Evolutionary conservation across 2,113 vertebrate genomes (phyloP), one percentile per base, ranked within the genome.

Genomic region (Eudyptes chrysolophus): DNA sequence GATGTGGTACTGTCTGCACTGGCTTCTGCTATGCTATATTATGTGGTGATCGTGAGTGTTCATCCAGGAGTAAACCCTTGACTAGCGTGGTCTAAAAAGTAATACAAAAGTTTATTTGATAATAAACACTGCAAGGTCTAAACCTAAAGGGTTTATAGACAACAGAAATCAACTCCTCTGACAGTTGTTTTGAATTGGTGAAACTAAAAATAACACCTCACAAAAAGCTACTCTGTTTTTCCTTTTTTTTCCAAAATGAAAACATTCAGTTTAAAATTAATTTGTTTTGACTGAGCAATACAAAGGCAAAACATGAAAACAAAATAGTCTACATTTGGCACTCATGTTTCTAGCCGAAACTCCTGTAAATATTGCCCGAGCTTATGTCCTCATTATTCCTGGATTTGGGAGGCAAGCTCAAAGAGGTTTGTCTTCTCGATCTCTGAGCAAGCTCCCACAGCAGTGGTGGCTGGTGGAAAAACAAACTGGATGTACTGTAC

Each of bases 241-340:
- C 6, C 8, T 13, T 38, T 30, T 18, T 74, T 16, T 7, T 10
- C 5, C 42, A 4, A 72, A 92, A 74, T 34, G 48, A 78, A 96
- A 94, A 92, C 60, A 92, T 81, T 87, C 65, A 11, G 36, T 81
- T 96, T 81, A 92, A 96, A 94, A 78, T 87, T 71, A 95, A 52
- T 72, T 86, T 94, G 65, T 82, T 97, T 94, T 94, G 88, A 49
- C 83, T 79, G 55, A 82, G 69, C 21, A 65, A 69, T 13, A 94
- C 69, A 82, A 87, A 95, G 36, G 81, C 46, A 87, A 89, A 92
- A 76, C 27, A 49, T 0, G 27, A 80, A 89, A 95, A 90, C 80
- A 92, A 87, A 94, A 36, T 1, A 81, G 55, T 34, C 82, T 2
- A 1, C 2, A 0, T 61, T 92, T 64, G 79, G 88, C 64, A 5